phyloP scores from a whole-genome alignment of 2,113 vertebrate species.

The Halichoeres trimaculatus region DNA sequence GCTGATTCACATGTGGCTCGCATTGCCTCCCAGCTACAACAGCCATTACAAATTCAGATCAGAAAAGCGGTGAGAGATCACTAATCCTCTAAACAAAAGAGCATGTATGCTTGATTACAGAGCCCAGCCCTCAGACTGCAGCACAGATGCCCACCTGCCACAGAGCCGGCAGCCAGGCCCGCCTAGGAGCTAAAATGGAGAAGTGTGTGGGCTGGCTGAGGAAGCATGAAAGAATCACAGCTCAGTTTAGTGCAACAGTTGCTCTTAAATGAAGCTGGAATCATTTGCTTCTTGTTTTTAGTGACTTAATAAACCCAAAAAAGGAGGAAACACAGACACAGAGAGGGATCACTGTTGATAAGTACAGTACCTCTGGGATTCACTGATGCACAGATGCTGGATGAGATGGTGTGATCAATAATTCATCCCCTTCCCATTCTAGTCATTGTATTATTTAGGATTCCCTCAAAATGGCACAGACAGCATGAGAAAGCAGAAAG shows the following conservation, averaged over 20 bases:
- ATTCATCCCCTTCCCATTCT: constrained; percentile 63
- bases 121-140: constrained; percentile 76
- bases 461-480: constrained; percentile 39
- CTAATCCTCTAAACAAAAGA: constrained; percentile 73
- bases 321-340: not conserved
- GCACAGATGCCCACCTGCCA: constrained; percentile 79
- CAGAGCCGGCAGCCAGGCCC: constrained; percentile 50
- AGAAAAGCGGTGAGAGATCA: constrained; percentile 39
- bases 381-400: constrained; percentile 49
- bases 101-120: constrained; percentile 47
- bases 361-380: constrained; percentile 26
- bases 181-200: constrained; percentile 71
- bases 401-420: constrained; percentile 64
- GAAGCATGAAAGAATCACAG: constrained; percentile 60
- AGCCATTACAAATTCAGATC: constrained; percentile 48
- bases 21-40: constrained; percentile 19
- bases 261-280: constrained; percentile 1
- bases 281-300: not conserved
- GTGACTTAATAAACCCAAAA: not conserved
- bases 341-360: not conserved
- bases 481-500: constrained; percentile 53
- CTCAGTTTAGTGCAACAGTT: constrained; percentile 49
- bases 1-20: constrained; percentile 60
- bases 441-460: constrained; percentile 43
- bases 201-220: constrained; percentile 66